Percentiles rank a stretch among this genome's conserved stretches.
These are phyloP conservation scores for Scrobipalpa atriplicella DNA, from an alignment of 2,888 invertebrate genomes.

Conservation along the genomic window DNA sequence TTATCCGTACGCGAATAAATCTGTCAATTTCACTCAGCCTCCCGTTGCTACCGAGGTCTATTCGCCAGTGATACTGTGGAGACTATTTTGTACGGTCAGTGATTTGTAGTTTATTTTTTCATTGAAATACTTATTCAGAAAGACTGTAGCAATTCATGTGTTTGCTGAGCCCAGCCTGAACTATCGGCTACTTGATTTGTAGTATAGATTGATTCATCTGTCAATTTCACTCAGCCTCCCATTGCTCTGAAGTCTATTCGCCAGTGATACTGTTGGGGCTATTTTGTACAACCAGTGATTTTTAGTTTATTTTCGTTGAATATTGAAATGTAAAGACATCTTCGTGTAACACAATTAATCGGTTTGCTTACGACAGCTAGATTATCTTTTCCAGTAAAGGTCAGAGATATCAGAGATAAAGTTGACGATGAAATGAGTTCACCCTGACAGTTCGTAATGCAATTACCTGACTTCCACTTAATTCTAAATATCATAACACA, in stretches of 20 bases:
- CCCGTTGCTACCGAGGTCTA: constrained; percentile 46
- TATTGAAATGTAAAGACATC: background rate
- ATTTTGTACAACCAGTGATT: constrained; percentile 18
- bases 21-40: constrained; percentile 80
- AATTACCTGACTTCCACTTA: too few species aligned
- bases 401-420: too few species aligned
- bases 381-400: too few species aligned
- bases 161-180: too few species aligned
- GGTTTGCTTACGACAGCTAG: too few species aligned
- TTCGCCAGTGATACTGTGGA: constrained; percentile 29
- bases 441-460: too few species aligned
- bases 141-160: too few species aligned
- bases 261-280: constrained; percentile 30
- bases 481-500: too few species aligned
- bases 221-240: constrained; percentile 78
- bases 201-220: too few species aligned
- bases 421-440: too few species aligned
- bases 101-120: background rate
- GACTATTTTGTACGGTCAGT: constrained; percentile 22
- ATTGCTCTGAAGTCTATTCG: constrained; percentile 42
- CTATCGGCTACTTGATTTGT: too few species aligned
- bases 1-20: constrained; percentile 78
- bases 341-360: too few species aligned
- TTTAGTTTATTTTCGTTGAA: background rate
- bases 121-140: constrained; percentile 36